Evolutionary conservation across 2,797 vertebrate genomes (phyloP).

Genomic region (Hemitrygon akajei): DNA sequence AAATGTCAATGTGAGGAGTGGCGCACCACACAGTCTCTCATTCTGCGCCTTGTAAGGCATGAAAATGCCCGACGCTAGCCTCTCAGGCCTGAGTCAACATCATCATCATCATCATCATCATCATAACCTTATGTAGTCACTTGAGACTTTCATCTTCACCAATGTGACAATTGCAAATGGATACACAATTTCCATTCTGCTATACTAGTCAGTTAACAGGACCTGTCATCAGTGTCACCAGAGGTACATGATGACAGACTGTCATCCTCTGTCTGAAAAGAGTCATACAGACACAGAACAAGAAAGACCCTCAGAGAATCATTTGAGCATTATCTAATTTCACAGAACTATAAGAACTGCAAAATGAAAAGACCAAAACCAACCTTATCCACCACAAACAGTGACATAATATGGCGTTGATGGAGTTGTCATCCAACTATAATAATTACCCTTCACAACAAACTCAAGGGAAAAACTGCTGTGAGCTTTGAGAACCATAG

Average conservation of each 20-base stretch:
- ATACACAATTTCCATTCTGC: background rate
- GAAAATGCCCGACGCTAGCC: too few relatives aligned
- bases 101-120: too few relatives aligned
- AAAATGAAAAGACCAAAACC: too few relatives aligned
- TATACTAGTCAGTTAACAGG: background rate
- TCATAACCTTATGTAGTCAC: background rate
- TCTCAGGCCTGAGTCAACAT: too few relatives aligned
- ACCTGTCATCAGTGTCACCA: background rate
- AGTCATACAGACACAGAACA: background rate
- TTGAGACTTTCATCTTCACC: background rate
- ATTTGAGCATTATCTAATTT: background rate
- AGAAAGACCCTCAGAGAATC: background rate
- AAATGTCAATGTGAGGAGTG: too few relatives aligned
- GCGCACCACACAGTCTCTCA: too few relatives aligned
- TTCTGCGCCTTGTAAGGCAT: too few relatives aligned
- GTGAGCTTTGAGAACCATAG: background rate
- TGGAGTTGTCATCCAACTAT: background rate
- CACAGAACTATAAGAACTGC: background rate
- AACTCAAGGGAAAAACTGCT: background rate
- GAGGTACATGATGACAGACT: background rate
- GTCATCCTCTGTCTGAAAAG: background rate
- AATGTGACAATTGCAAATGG: background rate
- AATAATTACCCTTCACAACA: background rate
- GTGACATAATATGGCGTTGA: background rate
- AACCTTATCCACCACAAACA: background rate